Evolutionary conservation across 1,140 invertebrate genomes (phyloP), one percentile per base, ranked within the genome.

Genomic region (Scaptomyza hsui): DNA sequence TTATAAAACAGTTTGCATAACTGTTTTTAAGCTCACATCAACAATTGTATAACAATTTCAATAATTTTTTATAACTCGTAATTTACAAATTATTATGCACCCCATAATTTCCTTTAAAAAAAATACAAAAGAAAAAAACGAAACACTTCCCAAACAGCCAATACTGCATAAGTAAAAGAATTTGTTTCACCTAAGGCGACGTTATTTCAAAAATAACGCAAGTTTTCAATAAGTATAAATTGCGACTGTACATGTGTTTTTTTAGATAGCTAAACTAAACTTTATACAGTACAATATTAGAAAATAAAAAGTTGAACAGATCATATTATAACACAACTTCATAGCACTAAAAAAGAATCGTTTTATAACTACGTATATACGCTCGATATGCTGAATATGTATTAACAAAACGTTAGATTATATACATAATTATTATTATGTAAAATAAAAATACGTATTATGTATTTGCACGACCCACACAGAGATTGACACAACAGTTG

Each of bases 281-380:
- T 86, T 85, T 85, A 85, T 86, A 86, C 77, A 61, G 69, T 67
- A 78, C 62, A 78, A 78, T 80, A 85, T 86, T 76, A 86, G 72
- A 85, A 80, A 71, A 86, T 45, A 47, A 29, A 57, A 37, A 42
- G 62, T 73, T 70, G 29, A 60, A 74, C 26, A 18, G 26, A 52
- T 56, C 42, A 42, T 42, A 77, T 51, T 44, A 42, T 61, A 71
- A 49, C 42, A 51, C 61, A 76, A 71, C 64, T 70, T 59, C 68
- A 69, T 39, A 64, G 73, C 47, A 70, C 24, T 57, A 69, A 26
- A 12, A 37, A 3, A 9, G 26, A 60, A 62, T 78, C 63, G 32
- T 78, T 68, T 72, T 62, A 61, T 71, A 83, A 56, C 72, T 64
- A 57, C 61, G 26, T 56, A 65, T 71, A 57, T 83, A 75, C 79